Percentiles rank a stretch among this genome's conserved stretches.
phyloP scores from a whole-genome alignment of 2,888 invertebrate genomes.

The Coecobrya sp. region DNA sequence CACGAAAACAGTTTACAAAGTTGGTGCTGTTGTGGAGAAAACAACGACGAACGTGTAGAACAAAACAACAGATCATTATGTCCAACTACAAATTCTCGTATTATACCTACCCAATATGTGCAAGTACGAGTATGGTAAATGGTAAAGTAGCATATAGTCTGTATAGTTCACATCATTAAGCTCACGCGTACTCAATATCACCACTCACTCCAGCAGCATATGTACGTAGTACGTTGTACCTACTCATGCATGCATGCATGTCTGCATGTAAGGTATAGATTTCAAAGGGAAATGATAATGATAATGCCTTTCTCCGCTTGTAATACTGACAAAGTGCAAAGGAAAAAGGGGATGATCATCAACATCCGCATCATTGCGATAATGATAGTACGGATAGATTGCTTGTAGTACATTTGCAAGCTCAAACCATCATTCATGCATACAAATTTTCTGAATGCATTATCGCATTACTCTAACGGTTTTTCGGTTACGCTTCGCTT shows the following conservation, averaged over 20 bases:
- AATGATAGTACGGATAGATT: slow-evolving; percentile 68
- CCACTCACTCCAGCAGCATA: not conserved
- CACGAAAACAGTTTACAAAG: slow-evolving; percentile 61
- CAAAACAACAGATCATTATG: slow-evolving; percentile 53
- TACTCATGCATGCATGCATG: slow-evolving; percentile 34
- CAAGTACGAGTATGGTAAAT: not conserved
- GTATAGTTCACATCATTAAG: slow-evolving; percentile 64
- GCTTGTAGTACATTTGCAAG: slow-evolving; percentile 14
- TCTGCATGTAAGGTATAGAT: slow-evolving; percentile 15
- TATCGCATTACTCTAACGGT: slow-evolving; percentile 48
- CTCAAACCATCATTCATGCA: slow-evolving; percentile 53
- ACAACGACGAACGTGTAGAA: slow-evolving; percentile 37
- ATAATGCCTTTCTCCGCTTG: slow-evolving; percentile 42
- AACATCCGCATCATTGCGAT: slow-evolving; percentile 69
- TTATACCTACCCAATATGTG: not conserved
- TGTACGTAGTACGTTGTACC: not conserved
- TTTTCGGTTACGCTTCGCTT: slow-evolving; percentile 18
- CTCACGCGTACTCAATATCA: not conserved
- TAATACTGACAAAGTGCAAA: not conserved
- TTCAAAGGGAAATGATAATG: slow-evolving; percentile 47
- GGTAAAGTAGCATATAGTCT: slow-evolving; percentile 24
- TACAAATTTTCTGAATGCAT: slow-evolving; percentile 59
- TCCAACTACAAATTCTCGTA: slow-evolving; percentile 58
- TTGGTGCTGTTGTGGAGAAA: slow-evolving; percentile 46
- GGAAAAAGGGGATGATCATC: slow-evolving; percentile 43